Base-by-base conservation (phyloP, 2,797 vertebrate genomes). In the Melanotaenia parkinsoni region DNA sequence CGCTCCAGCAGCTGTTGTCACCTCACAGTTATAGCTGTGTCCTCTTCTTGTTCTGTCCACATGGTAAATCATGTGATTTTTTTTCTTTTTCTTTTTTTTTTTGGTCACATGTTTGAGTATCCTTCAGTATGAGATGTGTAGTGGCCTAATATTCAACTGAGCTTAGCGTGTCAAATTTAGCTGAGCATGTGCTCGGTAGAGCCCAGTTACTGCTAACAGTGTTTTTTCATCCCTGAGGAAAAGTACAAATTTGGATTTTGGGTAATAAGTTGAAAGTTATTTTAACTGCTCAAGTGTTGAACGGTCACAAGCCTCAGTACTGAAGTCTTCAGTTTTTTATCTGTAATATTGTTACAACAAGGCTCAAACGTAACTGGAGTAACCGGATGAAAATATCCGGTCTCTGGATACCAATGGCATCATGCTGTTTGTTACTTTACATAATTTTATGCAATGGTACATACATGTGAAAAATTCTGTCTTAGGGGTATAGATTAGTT, bases 1-100 rank as follows among this genome's bases (percentile, higher is more conserved):
- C 69, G 74, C 56, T 67, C 20, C 70, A 58, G 82, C 91, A 91
- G 88, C 90, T 85, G 86, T 83, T 90, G 82, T 80, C 85, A 75
- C 76, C 78, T 80, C 63, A 78, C 84, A 81, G 66, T 83, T 80
- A 72, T 86, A 91, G 89, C 86, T 71, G 57, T 70, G 84, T 74
- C 82, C 80, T 87, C 63, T 59, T 70, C 63, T 73, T 57, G 57
- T 70, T 88, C 45, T 61, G 72, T 75, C 71, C 63, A 28, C 74
- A 63, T 72, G 81, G 83, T 77, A 82, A 83, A 73, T 69, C 75
- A 76, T 83, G 82, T 64, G 77, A 54, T 51, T n/a, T 13, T 2
- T 63, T 57, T 79, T 3, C 62, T 57, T 76, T 51, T 51, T 22
- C 11, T 3, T 63, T 57, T 79, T 3, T 63, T 57, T 77, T 51